Percentiles rank a stretch among this genome's conserved stretches.
These are phyloP conservation scores for Rhyacophila brunnea DNA, from an alignment of 1,140 invertebrate genomes.

Conservation along the genomic window DNA sequence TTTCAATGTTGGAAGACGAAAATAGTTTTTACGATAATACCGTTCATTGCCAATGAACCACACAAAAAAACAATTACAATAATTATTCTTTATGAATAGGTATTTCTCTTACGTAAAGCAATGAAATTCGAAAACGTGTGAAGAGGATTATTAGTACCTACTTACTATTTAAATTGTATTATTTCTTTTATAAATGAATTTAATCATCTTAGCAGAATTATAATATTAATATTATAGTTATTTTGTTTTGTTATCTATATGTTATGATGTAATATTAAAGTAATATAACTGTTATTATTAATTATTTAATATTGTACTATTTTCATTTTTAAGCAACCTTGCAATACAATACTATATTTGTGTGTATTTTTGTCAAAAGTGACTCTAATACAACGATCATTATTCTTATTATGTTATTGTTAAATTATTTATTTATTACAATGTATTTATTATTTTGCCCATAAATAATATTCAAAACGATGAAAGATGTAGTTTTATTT, in stretches of 20 bases:
- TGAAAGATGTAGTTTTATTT: slow-evolving; percentile 24
- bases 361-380: slow-evolving; percentile 4
- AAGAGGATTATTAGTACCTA: no score
- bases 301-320: not conserved
- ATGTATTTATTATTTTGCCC: slow-evolving; percentile 34
- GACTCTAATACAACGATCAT: slow-evolving; percentile 2
- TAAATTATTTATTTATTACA: slow-evolving; percentile 24
- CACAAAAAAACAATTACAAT: no score
- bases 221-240: no score
- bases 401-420: slow-evolving; percentile 6
- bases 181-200: no score
- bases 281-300: not conserved
- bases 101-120: no score
- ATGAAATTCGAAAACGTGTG: no score
- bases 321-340: not conserved
- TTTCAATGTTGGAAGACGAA: no score
- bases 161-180: no score
- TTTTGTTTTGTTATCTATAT: slow-evolving; percentile 1
- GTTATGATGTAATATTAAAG: not conserved
- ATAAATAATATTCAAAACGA: slow-evolving; percentile 34
- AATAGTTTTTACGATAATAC: no score
- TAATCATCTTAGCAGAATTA: no score
- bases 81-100: no score
- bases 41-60: no score
- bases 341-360: slow-evolving; percentile 1